Evolutionary conservation across 2,888 invertebrate species (phyloP).

Genomic region (Plebejus anna): DNA sequence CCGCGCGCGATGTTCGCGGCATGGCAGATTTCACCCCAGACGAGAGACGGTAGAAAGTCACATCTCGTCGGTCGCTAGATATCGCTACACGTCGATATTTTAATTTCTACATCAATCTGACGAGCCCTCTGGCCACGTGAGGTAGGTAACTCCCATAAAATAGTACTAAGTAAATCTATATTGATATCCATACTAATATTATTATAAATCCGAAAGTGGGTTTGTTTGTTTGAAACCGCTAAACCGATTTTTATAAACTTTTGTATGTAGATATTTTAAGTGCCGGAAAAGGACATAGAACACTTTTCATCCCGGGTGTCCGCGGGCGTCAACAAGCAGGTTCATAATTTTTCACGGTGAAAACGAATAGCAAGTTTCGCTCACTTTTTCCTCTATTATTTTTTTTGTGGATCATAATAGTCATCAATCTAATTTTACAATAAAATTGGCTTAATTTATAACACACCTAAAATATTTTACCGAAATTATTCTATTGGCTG

Average conservation of each 20-base stretch:
- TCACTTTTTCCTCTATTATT: too few relatives aligned
- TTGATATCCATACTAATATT: not conserved
- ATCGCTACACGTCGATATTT: slow-evolving; percentile 27
- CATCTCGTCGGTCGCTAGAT: slow-evolving; percentile 53
- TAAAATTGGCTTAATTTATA: not conserved
- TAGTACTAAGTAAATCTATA: not conserved
- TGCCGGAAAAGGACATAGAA: too few relatives aligned
- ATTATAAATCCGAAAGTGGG: too few relatives aligned
- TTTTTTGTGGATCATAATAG: not conserved
- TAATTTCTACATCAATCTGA: slow-evolving; percentile 17
- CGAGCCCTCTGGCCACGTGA: not conserved
- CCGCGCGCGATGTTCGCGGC: slow-evolving; percentile 2
- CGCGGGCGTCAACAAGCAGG: too few relatives aligned
- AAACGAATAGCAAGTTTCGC: too few relatives aligned
- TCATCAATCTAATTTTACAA: not conserved
- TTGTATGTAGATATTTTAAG: too few relatives aligned
- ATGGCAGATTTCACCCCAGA: slow-evolving; percentile 65
- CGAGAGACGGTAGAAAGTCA: slow-evolving; percentile 60
- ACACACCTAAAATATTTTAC: not conserved
- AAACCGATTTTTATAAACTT: too few relatives aligned
- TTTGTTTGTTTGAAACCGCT: too few relatives aligned
- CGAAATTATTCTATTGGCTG: not conserved
- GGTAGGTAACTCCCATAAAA: not conserved
- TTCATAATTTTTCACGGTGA: too few relatives aligned
- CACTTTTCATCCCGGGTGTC: too few relatives aligned